Evolutionary conservation across 2,797 vertebrate genomes (phyloP).

Genomic region (Pangasius larnaudii): DNA sequence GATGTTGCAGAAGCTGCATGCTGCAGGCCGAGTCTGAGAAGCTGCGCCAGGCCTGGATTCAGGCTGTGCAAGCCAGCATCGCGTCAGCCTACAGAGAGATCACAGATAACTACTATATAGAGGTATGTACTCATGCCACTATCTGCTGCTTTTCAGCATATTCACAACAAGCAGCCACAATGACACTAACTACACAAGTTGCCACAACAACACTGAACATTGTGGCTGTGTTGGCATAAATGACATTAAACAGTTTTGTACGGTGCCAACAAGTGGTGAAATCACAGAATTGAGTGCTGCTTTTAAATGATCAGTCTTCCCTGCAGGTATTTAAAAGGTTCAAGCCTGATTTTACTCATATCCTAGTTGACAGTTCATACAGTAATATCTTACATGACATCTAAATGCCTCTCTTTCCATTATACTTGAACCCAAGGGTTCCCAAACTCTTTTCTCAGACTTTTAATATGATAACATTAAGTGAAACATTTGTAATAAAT

Average conservation of each 20-base stretch:
- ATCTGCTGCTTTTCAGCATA: neutral
- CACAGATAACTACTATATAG: constrained; percentile 87
- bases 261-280: neutral
- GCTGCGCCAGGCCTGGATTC: constrained; percentile 94
- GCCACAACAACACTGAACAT: neutral
- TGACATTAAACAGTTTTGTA: too few relatives aligned
- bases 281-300: neutral
- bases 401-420: neutral
- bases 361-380: neutral
- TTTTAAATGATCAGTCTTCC: neutral
- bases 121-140: constrained; percentile 70
- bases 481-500: neutral
- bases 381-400: neutral
- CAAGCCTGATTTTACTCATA: neutral
- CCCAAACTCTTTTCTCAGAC: neutral
- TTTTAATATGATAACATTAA: neutral
- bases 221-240: neutral
- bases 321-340: neutral
- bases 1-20: constrained; percentile 90
- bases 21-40: constrained; percentile 96
- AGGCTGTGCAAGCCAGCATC: constrained; percentile 95
- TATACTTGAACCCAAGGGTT: neutral
- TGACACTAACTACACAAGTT: too few relatives aligned
- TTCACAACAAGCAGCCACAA: neutral
- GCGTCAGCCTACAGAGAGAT: constrained; percentile 95